Evolutionary conservation across 2,797 vertebrate genomes (phyloP), one percentile per base, ranked within the genome.

Genomic region (Sus cebifrons): DNA sequence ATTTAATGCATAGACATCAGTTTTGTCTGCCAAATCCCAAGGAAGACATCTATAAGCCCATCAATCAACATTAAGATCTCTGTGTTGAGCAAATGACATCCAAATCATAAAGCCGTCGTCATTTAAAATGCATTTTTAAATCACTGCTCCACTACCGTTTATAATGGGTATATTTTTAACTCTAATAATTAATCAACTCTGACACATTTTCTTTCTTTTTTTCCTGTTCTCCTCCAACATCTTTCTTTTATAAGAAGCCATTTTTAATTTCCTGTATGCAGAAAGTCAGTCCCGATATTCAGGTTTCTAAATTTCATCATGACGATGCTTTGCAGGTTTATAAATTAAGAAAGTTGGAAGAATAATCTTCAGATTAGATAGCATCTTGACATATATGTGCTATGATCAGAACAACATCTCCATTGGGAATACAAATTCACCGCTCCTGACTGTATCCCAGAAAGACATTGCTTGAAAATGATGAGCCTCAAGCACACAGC

Each of bases 191-290:
- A 98, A 98, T 95, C 98, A 98, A 60, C 3, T 44, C 67, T 82
- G 94, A 56, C 78, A 82, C 64, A 58, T 97, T 94, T 83, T 17
- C 56, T 84, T 86, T 58, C 67, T 77, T 78, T 88, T 75, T 67
- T 81, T 92, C 20, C 44, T 91, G 67, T 86, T 95, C 75, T 90
- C n/a, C 12, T 97, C 95, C 97, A 68, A 96, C 85, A 97, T 44
- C 25, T 79, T 96, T 96, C 95, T 97, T 97, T 97, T 96, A 95
- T 68, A 97, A 98, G 78, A 90, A 97, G 65, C 44, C 71, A 91
- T 92, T 97, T 96, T 98, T 98, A 98, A 98, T 98, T 98, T 98
- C 96, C 96, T 98, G 95, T 93, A 65, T 95, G 89, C 92, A 96
- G 68, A 97, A 98, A 96, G 92, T 52, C 87, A 97, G 67, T 15